Conservation (phyloP, 2,797 vertebrate species). For the Okamejei kenojei region DNA sequence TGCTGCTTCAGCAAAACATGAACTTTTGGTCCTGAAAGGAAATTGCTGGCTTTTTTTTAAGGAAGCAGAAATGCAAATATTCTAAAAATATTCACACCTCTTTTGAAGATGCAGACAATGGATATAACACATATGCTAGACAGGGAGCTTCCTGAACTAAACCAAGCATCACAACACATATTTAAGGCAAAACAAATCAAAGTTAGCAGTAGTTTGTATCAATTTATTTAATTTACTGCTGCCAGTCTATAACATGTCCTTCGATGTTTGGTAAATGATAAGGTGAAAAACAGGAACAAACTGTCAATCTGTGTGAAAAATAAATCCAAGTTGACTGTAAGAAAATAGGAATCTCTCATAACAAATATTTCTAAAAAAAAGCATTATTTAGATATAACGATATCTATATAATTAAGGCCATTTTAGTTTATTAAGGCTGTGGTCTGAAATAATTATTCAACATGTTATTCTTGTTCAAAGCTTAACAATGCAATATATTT, state of each 20-base stretch:
- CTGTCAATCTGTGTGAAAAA: neutral
- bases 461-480: neutral
- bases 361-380: neutral
- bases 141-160: conserved; percentile 29
- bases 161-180: neutral
- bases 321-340: neutral
- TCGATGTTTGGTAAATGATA: neutral
- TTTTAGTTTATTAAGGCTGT: neutral
- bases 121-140: conserved; percentile 31
- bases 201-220: neutral
- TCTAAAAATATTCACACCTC: conserved; percentile 39
- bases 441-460: neutral
- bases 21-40: conserved; percentile 16
- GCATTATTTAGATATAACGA: neutral
- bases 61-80: conserved; percentile 34
- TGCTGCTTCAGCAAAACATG: conserved; percentile 20
- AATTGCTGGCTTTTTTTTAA: conserved; percentile 6
- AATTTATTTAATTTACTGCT: conserved; percentile 13
- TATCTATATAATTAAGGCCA: neutral
- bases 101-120: conserved; percentile 34
- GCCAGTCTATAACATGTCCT: neutral
- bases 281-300: neutral
- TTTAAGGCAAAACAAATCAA: neutral
- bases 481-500: neutral
- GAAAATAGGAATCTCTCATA: neutral